Evolutionary conservation across 2,797 vertebrate genomes (phyloP).

Genomic region (Merluccius polli): DNA sequence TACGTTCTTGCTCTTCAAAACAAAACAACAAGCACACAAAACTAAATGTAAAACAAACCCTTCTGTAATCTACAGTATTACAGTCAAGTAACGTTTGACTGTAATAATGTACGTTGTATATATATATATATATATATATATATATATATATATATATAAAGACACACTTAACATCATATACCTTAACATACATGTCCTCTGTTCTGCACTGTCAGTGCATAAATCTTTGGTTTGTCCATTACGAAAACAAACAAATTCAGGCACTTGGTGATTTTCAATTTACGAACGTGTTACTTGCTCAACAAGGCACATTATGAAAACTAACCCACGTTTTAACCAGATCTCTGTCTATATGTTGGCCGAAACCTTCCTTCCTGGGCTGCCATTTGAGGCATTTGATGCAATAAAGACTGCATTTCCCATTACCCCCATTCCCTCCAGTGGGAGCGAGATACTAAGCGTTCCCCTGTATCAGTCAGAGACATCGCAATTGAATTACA

Average conservation of each 20-base stretch:
- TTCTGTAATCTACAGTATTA: constrained; percentile 10
- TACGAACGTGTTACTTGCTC: constrained; percentile 15
- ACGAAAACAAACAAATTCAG: constrained; percentile 16
- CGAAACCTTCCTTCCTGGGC: not conserved
- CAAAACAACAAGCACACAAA: constrained; percentile 1
- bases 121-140: constrained; percentile 4
- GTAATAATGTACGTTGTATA: not conserved
- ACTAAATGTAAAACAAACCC: constrained; percentile 9
- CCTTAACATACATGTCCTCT: constrained; percentile 7
- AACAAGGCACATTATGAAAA: constrained; percentile 7
- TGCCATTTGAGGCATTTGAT: not conserved
- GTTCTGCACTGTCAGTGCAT: not conserved
- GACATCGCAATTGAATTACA: not conserved
- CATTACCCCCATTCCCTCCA: not conserved
- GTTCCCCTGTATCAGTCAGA: not conserved
- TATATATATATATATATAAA: constrained; percentile 17
- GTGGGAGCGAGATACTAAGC: not conserved
- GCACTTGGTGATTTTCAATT: constrained; percentile 10
- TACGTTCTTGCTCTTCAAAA: constrained; percentile 7
- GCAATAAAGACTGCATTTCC: not conserved
- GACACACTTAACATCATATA: constrained; percentile 12
- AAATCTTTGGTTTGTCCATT: constrained; percentile 20
- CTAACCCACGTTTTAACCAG: not conserved
- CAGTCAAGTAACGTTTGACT: constrained; percentile 14
- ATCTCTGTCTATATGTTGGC: not conserved